phyloP scores from a whole-genome alignment of 2,888 invertebrate species.

The Lasioglossum zephyrum region DNA sequence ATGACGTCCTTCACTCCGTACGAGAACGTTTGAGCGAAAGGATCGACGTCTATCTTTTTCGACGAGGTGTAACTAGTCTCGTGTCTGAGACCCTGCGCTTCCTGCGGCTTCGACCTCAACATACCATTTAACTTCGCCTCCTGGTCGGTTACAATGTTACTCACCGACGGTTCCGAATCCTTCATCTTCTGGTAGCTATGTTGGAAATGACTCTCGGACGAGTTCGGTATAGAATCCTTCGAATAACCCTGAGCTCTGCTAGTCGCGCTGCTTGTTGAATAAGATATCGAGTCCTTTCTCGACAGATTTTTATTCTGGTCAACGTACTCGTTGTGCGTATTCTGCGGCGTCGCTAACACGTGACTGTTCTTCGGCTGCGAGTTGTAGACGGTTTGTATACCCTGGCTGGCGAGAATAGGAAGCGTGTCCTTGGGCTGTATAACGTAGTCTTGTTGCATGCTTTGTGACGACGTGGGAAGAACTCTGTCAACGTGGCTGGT shows the following conservation, averaged over 20 bases:
- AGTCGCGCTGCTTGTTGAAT: slow-evolving; percentile 38
- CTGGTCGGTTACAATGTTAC: slow-evolving; percentile 36
- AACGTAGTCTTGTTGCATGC: slow-evolving; percentile 68
- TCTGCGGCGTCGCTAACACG: slow-evolving; percentile 43
- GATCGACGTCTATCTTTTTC: slow-evolving; percentile 68
- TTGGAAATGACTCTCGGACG: slow-evolving; percentile 60
- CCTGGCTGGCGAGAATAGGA: slow-evolving; percentile 62
- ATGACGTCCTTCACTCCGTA: slow-evolving; percentile 65
- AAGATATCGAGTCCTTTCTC: slow-evolving; percentile 57
- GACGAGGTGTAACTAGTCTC: slow-evolving; percentile 56
- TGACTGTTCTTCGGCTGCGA: slow-evolving; percentile 59
- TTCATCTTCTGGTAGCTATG: slow-evolving; percentile 63
- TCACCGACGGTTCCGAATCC: slow-evolving; percentile 43
- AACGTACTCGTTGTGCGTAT: slow-evolving; percentile 62
- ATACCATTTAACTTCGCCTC: slow-evolving; percentile 53
- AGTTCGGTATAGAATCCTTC: slow-evolving; percentile 42
- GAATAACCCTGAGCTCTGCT: slow-evolving; percentile 59
- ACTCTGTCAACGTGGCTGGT: slow-evolving; percentile 54
- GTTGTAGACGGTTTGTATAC: slow-evolving; percentile 58
- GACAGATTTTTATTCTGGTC: slow-evolving; percentile 61
- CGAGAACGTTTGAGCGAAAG: slow-evolving; percentile 66
- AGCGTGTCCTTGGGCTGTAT: slow-evolving; percentile 66
- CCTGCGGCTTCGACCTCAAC: slow-evolving; percentile 60
- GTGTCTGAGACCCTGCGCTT: slow-evolving; percentile 52
- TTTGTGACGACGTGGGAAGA: slow-evolving; percentile 68